Base-by-base conservation (phyloP, 2,797 vertebrate species). In the Falco columbarius region DNA sequence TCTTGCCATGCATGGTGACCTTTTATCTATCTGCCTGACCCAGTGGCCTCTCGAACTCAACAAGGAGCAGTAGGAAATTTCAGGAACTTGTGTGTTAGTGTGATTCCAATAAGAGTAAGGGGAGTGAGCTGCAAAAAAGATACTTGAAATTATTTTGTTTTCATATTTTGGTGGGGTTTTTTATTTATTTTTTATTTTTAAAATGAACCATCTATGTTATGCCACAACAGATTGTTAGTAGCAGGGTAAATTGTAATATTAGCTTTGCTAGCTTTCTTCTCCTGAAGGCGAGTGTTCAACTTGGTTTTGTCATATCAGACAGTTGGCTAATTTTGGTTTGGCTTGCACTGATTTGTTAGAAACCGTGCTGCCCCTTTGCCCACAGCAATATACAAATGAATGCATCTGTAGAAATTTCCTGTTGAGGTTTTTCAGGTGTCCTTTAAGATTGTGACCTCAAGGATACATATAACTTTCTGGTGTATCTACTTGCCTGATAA, bases 241-340 rank as follows among this genome's bases (percentile, higher is more conserved):
- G 86, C 55, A 92, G 73, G 91, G 59, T 79, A 91, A 94, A 82
- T 85, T 26, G 55, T 62, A 36, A 95, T 91, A 96, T 95, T 87
- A 94, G 87, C n/a, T 96, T 84, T 97, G 97, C 93, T 95, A 96
- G 84, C 59, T 95, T 85, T 66, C 61, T 95, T 7, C 67, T 97
- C 89, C 94, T 93, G 75, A 95, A 95, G 95, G 95, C 74, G 7
- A 94, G 71, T 91, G 74, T 94, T 95, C 73, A 86, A 54, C 75
- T 96, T 34, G 38, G 51, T 95, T 92, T 96, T 97, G 92, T 97
- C 93, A 90, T 73, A 70, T 89, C 86, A 92, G 90, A 90, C 68
- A 70, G 89, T 72, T 95, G 93, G 93, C 89, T 97, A 88, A 91
- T 96, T 96, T 86, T 90, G 83, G 62, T 93, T 95, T 84, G 83